These are phyloP conservation scores for Platysternon megacephalum DNA, from an alignment of 2,113 vertebrate species.

Conservation along the genomic window DNA sequence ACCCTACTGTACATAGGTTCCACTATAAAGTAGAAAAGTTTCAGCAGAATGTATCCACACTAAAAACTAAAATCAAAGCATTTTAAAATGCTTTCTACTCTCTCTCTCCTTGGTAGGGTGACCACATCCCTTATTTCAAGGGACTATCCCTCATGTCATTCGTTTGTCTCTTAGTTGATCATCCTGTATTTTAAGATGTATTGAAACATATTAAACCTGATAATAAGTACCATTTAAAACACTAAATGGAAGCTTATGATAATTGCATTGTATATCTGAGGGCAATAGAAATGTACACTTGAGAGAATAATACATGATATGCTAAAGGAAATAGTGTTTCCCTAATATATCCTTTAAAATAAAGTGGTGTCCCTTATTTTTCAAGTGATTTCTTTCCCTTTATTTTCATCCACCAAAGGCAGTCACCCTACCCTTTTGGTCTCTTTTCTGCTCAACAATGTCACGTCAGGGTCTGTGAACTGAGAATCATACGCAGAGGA, in stretches of 20 bases:
- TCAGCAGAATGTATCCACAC: background rate
- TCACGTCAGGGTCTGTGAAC: background rate
- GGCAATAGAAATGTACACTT: background rate
- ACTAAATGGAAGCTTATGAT: background rate
- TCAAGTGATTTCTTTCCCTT: background rate
- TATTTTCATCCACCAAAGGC: background rate
- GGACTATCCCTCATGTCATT: background rate
- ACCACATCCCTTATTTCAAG: background rate
- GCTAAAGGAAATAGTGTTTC: background rate
- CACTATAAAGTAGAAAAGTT: background rate
- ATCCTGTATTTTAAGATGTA: background rate
- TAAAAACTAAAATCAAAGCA: background rate
- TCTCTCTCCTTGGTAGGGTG: background rate
- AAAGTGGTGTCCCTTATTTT: background rate
- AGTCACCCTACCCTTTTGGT: background rate
- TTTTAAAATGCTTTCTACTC: background rate
- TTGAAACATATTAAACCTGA: background rate
- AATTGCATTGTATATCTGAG: background rate
- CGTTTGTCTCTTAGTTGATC: background rate
- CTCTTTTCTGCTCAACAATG: background rate
- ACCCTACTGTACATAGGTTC: background rate
- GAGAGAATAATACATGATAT: background rate
- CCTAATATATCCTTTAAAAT: background rate
- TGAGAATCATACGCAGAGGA: rapidly evolving
- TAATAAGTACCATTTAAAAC: background rate